Evolutionary conservation across 2,888 invertebrate genomes (phyloP).

Genomic region (Hermaeophaga mercurialis): DNA sequence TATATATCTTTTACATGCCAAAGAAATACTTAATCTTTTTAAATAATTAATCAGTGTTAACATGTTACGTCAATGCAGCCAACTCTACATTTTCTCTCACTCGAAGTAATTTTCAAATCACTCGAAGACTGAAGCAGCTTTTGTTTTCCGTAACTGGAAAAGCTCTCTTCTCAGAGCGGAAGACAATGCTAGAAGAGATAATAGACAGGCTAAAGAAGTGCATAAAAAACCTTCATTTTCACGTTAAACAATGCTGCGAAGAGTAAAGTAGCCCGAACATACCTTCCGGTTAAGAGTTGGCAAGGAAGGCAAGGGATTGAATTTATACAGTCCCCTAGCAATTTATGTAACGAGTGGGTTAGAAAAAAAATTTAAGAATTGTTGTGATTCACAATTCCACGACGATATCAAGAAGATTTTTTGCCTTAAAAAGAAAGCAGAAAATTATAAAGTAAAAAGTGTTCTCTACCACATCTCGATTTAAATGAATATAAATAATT

Average conservation of each 20-base stretch:
- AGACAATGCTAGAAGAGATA: slow-evolving; percentile 21
- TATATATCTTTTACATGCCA: too few relatives aligned
- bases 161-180: slow-evolving; percentile 13
- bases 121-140: slow-evolving; percentile 13
- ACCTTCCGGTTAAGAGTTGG: slow-evolving; percentile 1
- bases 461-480: too few relatives aligned
- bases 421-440: too few relatives aligned
- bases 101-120: slow-evolving; percentile 15
- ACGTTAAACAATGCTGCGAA: neutral
- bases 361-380: too few relatives aligned
- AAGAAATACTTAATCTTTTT: too few relatives aligned
- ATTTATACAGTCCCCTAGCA: too few relatives aligned
- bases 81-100: neutral
- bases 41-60: too few relatives aligned
- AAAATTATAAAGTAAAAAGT: too few relatives aligned
- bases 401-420: too few relatives aligned
- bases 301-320: neutral
- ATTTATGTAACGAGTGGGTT: too few relatives aligned
- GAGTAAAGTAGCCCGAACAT: neutral
- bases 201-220: slow-evolving; percentile 17
- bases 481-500: too few relatives aligned
- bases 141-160: slow-evolving; percentile 23
- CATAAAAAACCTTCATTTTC: slow-evolving; percentile 22
- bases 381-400: too few relatives aligned
- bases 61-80: neutral